Percentiles rank a stretch among this genome's conserved stretches.
These are phyloP conservation scores for Pimephales promelas DNA, from an alignment of 2,113 vertebrate species.

Conservation along the genomic window DNA sequence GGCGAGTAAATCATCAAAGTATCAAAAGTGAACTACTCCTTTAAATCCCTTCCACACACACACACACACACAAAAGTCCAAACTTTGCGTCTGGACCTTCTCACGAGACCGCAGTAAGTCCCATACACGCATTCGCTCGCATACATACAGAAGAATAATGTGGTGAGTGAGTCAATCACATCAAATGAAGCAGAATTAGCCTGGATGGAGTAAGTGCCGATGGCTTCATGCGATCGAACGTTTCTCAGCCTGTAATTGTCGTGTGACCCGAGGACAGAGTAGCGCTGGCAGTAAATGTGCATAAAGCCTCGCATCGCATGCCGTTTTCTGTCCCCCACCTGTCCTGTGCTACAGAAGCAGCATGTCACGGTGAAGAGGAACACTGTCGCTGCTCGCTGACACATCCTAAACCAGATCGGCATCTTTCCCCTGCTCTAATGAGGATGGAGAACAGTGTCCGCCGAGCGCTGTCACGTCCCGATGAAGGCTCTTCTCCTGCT, in stretches of 20 bases:
- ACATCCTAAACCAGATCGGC: slow-evolving; percentile 48
- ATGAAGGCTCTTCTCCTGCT: slow-evolving; percentile 43
- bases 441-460: slow-evolving; percentile 62
- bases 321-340: slow-evolving; percentile 42
- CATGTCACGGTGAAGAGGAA: slow-evolving; percentile 49
- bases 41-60: too few species aligned
- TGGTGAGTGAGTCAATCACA: neutral
- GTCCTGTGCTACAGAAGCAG: slow-evolving; percentile 45
- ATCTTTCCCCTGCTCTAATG: slow-evolving; percentile 59
- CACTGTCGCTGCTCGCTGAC: slow-evolving; percentile 50
- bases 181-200: neutral
- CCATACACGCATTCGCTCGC: neutral
- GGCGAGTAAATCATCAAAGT: too few species aligned
- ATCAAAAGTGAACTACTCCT: neutral
- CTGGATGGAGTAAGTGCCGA: too few species aligned
- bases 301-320: slow-evolving; percentile 35
- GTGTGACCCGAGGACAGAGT: slow-evolving; percentile 16
- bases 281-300: neutral
- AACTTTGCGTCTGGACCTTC: neutral
- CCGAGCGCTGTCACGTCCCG: slow-evolving; percentile 57
- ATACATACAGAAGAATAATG: neutral
- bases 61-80: neutral
- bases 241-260: neutral
- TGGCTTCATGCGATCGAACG: neutral
- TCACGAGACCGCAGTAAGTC: neutral